Base-by-base conservation (phyloP, 2,888 invertebrate genomes). In the Gymnosoma rotundatum region DNA sequence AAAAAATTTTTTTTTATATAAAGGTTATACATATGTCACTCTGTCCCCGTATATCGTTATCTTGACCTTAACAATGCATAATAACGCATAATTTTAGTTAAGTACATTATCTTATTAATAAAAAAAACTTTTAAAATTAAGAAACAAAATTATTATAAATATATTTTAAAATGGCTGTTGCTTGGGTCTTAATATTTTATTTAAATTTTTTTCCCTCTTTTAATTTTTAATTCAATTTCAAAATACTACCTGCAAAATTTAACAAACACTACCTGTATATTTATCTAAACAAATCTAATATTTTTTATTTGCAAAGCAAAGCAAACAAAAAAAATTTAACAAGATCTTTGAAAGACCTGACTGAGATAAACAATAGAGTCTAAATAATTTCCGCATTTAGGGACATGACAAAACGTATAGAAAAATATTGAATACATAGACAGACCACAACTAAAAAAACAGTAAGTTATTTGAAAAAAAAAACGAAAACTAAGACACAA, bases 301-400 rank as follows among this genome's bases (percentile, higher is more conserved):
- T 18, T 70, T 50, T 70, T 60, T n/a, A n/a, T 16, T 42, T 42
- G 2, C 2, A 10, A 42, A 12, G 12, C 25, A 56, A 63, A 66
- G 16, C 9, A 67, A 42, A 78, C 32, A 36, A 25, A 58, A 58
- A 21, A 25, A 58, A 52, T 12, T 52, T 18, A 78, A 70, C 20
- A 63, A 75, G 4, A 75, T 56, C 48, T 80, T 12, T 61, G 14
- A 70, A 64, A 64, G 63, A 75, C 12, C 64, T 64, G 42, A 42
- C 38, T 69, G 36, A 42, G 42, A 54, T 73, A 66, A 78, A 89
- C 89, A 89, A 89, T 89, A 87, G 88, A 87, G 89, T 90, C 89
- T 90, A 90, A 89, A 89, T 88, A 89, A 90, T 89, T 89, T 89
- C 89, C 89, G 89, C 88, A 90, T 89, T 87, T 87, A 76, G 45